Evolutionary conservation across 2,888 invertebrate species (phyloP).

Genomic region (Caenorhabditis doughertyi): DNA sequence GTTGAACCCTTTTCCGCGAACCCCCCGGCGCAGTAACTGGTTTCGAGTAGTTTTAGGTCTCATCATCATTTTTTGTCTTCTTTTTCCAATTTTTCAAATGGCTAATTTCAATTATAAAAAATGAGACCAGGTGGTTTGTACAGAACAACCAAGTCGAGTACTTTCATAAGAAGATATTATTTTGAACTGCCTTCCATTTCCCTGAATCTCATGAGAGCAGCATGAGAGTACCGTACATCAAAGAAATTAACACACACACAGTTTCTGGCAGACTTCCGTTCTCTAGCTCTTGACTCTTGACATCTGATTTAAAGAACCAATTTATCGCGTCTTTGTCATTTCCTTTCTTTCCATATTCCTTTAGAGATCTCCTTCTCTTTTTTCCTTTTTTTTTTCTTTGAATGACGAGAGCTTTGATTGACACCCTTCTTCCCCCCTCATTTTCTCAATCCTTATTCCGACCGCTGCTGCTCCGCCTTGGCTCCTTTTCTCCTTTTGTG

Average conservation of each 20-base stretch:
- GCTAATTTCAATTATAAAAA: conserved; percentile 30
- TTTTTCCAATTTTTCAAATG: conserved; percentile 12
- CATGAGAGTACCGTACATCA: background rate
- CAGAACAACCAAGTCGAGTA: background rate
- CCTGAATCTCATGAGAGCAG: no score
- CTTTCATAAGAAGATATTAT: background rate
- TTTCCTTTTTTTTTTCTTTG: conserved; percentile 28
- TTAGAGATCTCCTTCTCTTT: background rate
- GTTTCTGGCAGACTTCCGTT: background rate
- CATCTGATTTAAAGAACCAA: conserved; percentile 16
- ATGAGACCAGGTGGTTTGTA: background rate
- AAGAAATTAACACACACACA: no score
- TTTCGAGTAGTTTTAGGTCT: conserved; percentile 30
- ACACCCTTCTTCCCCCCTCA: conserved; percentile 52
- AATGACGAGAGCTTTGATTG: conserved; percentile 51
- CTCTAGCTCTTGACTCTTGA: background rate
- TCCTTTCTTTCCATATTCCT: conserved; percentile 20
- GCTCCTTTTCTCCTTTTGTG: conserved; percentile 37
- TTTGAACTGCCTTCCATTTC: background rate
- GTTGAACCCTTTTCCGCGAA: conserved; percentile 30
- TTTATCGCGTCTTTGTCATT: conserved; percentile 32
- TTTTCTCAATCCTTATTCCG: conserved; percentile 40
- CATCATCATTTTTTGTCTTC: conserved; percentile 20
- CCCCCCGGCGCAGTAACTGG: conserved; percentile 25
- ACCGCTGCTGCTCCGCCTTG: conserved; percentile 5